phyloP scores from a whole-genome alignment of 1,140 invertebrate genomes.

The Steinernema feltiae region DNA sequence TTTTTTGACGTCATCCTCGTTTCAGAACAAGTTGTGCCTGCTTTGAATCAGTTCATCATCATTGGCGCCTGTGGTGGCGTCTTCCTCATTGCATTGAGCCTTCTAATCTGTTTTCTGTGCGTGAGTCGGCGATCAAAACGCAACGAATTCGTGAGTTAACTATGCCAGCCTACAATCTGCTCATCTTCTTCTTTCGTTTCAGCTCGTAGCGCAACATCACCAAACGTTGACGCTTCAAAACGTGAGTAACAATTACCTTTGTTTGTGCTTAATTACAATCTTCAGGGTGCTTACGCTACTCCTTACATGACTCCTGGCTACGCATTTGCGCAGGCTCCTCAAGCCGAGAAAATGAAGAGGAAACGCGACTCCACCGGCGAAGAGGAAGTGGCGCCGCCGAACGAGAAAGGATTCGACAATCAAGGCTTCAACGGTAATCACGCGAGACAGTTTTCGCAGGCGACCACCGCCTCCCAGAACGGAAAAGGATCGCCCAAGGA shows the following conservation, averaged over 20 bases:
- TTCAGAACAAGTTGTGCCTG: slow-evolving; percentile 4
- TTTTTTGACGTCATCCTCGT: slow-evolving; percentile 5
- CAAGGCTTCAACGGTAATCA: slow-evolving; percentile 35
- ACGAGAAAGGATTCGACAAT: slow-evolving; percentile 36
- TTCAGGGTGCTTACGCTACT: slow-evolving; percentile 25
- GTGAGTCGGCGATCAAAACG: slow-evolving; percentile 12
- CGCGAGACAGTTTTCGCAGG: slow-evolving; percentile 28
- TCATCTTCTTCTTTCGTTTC: slow-evolving; percentile 18
- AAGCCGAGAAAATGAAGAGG: background rate
- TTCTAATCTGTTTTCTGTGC: slow-evolving; percentile 17
- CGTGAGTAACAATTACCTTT: background rate
- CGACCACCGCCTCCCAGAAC: slow-evolving; percentile 35
- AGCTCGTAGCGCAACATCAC: slow-evolving; percentile 30
- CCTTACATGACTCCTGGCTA: slow-evolving; percentile 21
- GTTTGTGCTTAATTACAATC: background rate
- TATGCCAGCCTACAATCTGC: background rate
- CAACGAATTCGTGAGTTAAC: slow-evolving; percentile 22
- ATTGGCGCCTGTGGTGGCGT: slow-evolving; percentile 9
- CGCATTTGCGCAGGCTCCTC: slow-evolving; percentile 15
- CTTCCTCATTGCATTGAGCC: background rate
- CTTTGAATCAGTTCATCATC: slow-evolving; percentile 22
- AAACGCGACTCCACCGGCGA: slow-evolving; percentile 12
- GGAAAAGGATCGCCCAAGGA: background rate
- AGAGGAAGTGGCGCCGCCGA: background rate
- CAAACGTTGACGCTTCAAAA: slow-evolving; percentile 17